Evolutionary conservation across 2,113 vertebrate genomes (phyloP), one percentile per base, ranked within the genome.

Genomic region (Vimba vimba): DNA sequence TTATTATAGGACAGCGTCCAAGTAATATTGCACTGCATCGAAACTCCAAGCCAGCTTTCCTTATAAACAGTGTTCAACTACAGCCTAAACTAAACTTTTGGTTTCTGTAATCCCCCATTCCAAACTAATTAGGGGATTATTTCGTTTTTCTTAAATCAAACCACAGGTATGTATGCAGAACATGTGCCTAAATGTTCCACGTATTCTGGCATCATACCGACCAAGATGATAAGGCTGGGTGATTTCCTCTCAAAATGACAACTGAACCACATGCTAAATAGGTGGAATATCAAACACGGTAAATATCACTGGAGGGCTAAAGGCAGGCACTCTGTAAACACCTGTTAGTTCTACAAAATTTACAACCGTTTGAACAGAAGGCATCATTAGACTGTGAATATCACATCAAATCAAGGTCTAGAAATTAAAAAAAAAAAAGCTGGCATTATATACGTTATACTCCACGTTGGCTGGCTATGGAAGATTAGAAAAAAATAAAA

Each of bases 321-420:
- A 91, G 89, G 90, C 91, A 90, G 89, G 88, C 90, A 88, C 71
- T 91, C 83, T 92, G 92, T 94, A 94, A 92, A 94, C 93, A 90
- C n/a, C 6, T 60, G 8, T 73, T 78, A 80, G 75, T 85, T 77
- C 66, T 74, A 75, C 27, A 52, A 83, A 85, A 52, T 82, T 86
- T 59, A 73, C 47, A 88, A 69, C 27, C 36, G 45, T 79, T 73
- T 74, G 60, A 76, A 25, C 77, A 68, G 47, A 82, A 82, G 87
- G 62, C 83, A 52, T 82, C 62, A 82, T 43, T 25, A 83, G 17
- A 82, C 25, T 50, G 36, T 81, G 30, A 83, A 68, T 59, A 73
- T 79, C 73, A 83, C 59, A 47, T 27, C 68, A 73, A 50, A 86
- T 59, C 25, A 77, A 33, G 50, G 47, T 77, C 75, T 77, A 55